phyloP scores from a whole-genome alignment of 2,888 invertebrate genomes.

The Drosophila atripex region DNA sequence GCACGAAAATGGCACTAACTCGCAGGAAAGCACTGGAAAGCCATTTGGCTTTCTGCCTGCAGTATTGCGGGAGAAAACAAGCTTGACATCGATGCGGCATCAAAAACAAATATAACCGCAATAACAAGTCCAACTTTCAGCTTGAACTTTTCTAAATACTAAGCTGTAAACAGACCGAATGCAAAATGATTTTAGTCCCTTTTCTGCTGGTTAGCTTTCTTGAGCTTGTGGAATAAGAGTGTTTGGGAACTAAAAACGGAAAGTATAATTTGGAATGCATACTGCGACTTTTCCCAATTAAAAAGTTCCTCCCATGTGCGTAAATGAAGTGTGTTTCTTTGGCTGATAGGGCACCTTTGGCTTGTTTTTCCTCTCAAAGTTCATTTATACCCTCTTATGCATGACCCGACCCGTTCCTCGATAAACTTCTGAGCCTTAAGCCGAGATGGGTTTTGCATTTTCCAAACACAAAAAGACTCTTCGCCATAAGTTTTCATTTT shows the following conservation, averaged over 20 bases:
- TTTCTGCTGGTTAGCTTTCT: neutral
- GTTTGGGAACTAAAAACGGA: neutral
- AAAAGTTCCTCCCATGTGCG: slow-evolving; percentile 4
- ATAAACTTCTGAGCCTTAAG: slow-evolving; percentile 25
- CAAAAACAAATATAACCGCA: slow-evolving; percentile 44
- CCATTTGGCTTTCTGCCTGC: slow-evolving; percentile 29
- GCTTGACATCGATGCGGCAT: slow-evolving; percentile 47
- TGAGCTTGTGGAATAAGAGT: neutral
- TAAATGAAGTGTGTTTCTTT: slow-evolving; percentile 2
- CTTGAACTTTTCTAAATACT: slow-evolving; percentile 15
- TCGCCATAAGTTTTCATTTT: slow-evolving; percentile 66
- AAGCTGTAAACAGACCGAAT: slow-evolving; percentile 12
- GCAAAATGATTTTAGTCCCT: slow-evolving; percentile 20
- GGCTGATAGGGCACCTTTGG: slow-evolving; percentile 6
- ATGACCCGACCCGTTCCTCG: slow-evolving; percentile 25
- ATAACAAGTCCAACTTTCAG: slow-evolving; percentile 37
- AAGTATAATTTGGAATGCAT: neutral
- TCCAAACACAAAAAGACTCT: slow-evolving; percentile 23
- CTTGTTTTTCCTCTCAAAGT: slow-evolving; percentile 21
- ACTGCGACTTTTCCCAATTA: slow-evolving; percentile 7
- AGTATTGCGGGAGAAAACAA: slow-evolving; percentile 39
- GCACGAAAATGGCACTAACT: slow-evolving; percentile 32
- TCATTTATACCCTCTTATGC: slow-evolving; percentile 24
- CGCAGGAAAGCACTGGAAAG: slow-evolving; percentile 12
- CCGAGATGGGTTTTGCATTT: slow-evolving; percentile 20